A percentile compares a stretch with the other conserved stretches of the same genome.
phyloP scores from a whole-genome alignment of 1,140 invertebrate species.

The Paraescarpia echinospica region DNA sequence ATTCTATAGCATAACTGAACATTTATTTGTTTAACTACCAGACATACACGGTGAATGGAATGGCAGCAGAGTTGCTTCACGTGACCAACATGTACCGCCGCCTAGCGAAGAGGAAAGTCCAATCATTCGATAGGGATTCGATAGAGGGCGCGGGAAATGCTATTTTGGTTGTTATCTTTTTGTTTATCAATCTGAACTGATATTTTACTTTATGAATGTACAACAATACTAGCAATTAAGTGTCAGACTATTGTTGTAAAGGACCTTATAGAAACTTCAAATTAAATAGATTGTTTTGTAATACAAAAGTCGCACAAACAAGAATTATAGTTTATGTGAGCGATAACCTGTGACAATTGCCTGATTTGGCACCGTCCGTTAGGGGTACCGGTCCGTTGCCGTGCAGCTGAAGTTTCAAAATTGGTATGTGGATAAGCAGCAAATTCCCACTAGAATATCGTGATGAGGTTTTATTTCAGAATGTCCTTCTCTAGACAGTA shows the following conservation, averaged over 20 bases:
- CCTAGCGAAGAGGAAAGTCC: not conserved
- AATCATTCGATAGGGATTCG: not conserved
- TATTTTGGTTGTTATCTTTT: not conserved
- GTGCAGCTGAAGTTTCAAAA: too few species aligned
- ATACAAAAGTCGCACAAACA: not conserved
- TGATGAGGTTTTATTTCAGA: too few species aligned
- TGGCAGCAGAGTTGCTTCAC: not conserved
- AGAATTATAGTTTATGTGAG: not conserved
- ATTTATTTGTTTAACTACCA: not conserved
- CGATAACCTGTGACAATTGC: not conserved
- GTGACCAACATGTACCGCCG: not conserved
- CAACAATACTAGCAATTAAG: not conserved
- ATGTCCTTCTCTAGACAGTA: too few species aligned
- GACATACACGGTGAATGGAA: conserved; percentile 4
- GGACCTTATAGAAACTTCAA: not conserved
- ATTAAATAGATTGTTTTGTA: not conserved
- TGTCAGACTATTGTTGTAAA: not conserved
- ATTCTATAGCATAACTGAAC: not conserved
- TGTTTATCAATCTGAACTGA: not conserved
- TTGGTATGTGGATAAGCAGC: too few species aligned
- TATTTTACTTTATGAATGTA: not conserved
- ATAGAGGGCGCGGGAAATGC: not conserved
- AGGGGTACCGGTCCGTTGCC: too few species aligned
- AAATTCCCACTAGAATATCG: too few species aligned
- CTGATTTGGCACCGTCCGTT: too few species aligned